Evolutionary conservation across 92 coral and sea anemone genomes (phyloP).

Genomic region (Palythoa heliodiscus): DNA sequence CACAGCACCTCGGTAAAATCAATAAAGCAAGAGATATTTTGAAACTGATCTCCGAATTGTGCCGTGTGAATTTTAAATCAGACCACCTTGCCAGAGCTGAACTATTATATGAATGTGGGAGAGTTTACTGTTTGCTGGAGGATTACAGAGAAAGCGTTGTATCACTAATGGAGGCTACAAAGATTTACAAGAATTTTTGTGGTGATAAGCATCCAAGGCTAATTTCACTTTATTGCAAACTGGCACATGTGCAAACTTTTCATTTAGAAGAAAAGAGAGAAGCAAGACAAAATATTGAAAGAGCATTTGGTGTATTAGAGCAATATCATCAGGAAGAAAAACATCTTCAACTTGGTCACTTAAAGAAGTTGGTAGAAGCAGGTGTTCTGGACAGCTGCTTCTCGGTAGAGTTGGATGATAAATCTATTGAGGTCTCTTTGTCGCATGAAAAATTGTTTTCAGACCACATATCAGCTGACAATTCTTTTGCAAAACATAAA

Average conservation of each 20-base stretch:
- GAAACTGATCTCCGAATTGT: background rate
- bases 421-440: background rate
- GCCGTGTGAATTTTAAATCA: background rate
- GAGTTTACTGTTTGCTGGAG: constrained; percentile 4
- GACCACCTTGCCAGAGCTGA: constrained; percentile 28
- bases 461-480: background rate
- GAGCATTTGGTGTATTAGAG: background rate
- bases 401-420: background rate
- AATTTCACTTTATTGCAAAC: constrained; percentile 4
- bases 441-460: background rate
- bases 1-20: background rate
- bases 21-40: background rate
- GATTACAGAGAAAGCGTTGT: background rate
- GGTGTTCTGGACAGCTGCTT: constrained; percentile 10
- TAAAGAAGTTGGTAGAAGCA: background rate
- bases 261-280: background rate
- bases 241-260: background rate
- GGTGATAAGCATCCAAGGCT: background rate
- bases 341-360: background rate
- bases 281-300: constrained; percentile 6
- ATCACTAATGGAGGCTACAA: background rate
- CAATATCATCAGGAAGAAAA: background rate
- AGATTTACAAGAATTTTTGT: background rate
- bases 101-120: background rate
- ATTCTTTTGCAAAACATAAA: no score